Evolutionary conservation across 2,113 vertebrate species (phyloP).

Genomic region (Azemiops feae): DNA sequence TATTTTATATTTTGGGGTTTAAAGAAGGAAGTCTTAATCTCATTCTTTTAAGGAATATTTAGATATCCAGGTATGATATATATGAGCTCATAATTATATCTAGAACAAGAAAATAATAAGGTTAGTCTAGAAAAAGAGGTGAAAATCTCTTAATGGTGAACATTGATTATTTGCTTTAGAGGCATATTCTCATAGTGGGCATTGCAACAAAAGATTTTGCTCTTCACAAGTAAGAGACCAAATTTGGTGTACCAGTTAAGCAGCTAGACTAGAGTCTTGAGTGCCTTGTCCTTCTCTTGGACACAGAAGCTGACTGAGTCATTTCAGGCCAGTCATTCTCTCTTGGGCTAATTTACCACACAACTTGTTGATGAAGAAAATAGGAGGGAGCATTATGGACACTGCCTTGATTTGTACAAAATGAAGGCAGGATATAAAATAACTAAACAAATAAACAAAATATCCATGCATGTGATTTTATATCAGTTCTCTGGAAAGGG

Average conservation of each 20-base stretch:
- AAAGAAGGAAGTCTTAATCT: not conserved
- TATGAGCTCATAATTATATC: not conserved
- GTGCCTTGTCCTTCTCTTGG: not conserved
- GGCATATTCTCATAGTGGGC: not conserved
- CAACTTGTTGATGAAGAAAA: not conserved
- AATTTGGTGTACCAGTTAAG: not conserved
- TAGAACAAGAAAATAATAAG: not conserved
- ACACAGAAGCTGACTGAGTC: not conserved
- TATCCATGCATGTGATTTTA: not conserved
- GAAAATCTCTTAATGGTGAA: not conserved
- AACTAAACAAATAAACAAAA: not conserved
- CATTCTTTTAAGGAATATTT: not conserved
- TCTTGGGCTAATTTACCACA: not conserved
- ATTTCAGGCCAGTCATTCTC: not conserved
- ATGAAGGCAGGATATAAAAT: not conserved
- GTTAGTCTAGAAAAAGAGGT: not conserved
- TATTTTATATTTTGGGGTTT: not conserved
- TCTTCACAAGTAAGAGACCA: not conserved
- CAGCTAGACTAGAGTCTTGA: not conserved
- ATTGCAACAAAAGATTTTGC: not conserved
- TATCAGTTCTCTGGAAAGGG: not conserved
- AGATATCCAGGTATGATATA: not conserved
- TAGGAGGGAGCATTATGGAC: not conserved
- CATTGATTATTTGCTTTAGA: not conserved
- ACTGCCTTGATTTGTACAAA: not conserved